phyloP scores from a whole-genome alignment of 2,888 invertebrate species.

The Ommatoiulus sabulosus region DNA sequence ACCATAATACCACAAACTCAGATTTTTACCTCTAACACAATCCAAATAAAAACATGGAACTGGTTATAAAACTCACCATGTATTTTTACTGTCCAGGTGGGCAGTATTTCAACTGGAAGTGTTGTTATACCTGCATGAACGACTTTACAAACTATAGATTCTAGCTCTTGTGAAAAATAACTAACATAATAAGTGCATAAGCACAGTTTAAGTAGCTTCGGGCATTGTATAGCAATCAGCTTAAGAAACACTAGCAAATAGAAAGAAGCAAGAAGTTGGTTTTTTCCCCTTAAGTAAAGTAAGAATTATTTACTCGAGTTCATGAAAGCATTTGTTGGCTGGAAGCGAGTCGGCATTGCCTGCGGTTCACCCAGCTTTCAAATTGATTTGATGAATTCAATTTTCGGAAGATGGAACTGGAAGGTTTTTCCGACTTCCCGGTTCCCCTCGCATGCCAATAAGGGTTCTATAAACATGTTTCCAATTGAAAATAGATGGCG shows the following conservation, averaged over 20 bases:
- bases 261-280: background rate
- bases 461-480: background rate
- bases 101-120: too few species aligned
- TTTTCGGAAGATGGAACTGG: background rate
- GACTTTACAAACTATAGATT: too few species aligned
- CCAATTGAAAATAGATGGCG: background rate
- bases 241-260: background rate
- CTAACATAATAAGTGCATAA: background rate
- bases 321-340: background rate
- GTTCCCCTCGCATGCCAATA: conserved; percentile 8
- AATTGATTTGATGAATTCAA: conserved; percentile 41
- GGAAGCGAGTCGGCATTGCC: background rate
- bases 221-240: background rate
- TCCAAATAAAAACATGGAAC: too few species aligned
- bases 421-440: background rate
- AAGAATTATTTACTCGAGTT: conserved; percentile 17
- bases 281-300: background rate
- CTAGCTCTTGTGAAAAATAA: background rate
- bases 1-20: too few species aligned
- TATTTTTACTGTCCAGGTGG: too few species aligned
- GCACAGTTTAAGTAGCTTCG: background rate
- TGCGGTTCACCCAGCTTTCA: background rate
- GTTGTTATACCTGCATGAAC: too few species aligned
- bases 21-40: too few species aligned
- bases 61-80: too few species aligned